phyloP scores from a whole-genome alignment of 2,888 invertebrate species.

The Drosophila imparisetae region DNA sequence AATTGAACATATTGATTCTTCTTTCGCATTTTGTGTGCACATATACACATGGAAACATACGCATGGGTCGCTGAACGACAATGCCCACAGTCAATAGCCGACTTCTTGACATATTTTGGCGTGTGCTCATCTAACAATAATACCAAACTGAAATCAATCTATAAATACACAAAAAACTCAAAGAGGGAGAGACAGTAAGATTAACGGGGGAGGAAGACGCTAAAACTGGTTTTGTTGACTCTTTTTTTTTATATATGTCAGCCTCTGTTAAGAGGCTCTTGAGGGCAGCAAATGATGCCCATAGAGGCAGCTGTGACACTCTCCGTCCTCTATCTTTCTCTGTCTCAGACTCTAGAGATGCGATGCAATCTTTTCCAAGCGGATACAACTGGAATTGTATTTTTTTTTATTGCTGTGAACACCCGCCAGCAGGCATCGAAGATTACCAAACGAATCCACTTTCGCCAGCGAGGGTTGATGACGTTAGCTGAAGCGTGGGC shows the following conservation, averaged over 20 bases:
- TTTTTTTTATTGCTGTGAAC: slow-evolving; percentile 25
- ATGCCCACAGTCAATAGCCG: slow-evolving; percentile 32
- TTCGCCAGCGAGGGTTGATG: slow-evolving; percentile 52
- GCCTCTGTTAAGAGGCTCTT: not conserved
- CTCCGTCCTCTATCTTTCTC: slow-evolving; percentile 1
- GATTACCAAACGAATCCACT: slow-evolving; percentile 51
- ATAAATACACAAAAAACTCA: not conserved
- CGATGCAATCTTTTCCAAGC: slow-evolving; percentile 30
- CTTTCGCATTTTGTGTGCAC: not conserved
- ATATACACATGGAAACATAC: not conserved
- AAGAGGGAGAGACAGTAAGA: too few relatives aligned
- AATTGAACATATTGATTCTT: not conserved
- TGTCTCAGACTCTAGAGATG: not conserved
- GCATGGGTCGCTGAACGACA: slow-evolving; percentile 31
- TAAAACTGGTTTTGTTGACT: not conserved
- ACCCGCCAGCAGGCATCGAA: slow-evolving; percentile 38
- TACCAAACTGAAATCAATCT: slow-evolving; percentile 52
- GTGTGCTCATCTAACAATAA: slow-evolving; percentile 24
- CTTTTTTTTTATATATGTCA: not conserved
- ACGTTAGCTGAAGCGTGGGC: slow-evolving; percentile 15
- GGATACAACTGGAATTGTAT: slow-evolving; percentile 30
- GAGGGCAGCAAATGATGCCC: not conserved
- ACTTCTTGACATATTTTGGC: slow-evolving; percentile 28
- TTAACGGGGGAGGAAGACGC: not conserved
- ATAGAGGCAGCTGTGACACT: slow-evolving; percentile 25